Evolutionary conservation across 2,113 vertebrate genomes (phyloP), one percentile per base, ranked within the genome.

Genomic region (Syngnathoides biaculeatus): DNA sequence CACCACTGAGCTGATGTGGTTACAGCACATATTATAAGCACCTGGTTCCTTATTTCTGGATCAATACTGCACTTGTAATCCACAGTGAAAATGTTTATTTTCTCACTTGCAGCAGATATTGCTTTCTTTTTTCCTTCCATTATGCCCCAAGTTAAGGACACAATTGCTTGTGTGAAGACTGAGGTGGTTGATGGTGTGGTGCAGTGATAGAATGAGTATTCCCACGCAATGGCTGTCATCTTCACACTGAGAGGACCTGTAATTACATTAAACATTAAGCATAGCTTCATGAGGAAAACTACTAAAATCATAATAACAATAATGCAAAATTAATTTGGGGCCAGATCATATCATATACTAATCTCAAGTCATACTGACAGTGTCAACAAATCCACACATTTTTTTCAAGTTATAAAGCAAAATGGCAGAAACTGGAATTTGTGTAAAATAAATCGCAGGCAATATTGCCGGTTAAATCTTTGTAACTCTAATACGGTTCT

Each of bases 201-300:
- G 3, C 0, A 0, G 22, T 15, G 59, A 52, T 30, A 65, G 50
- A 73, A 59, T 24, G 48, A 57, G 39, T 69, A 65, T 67, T 66
- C 55, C 56, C 24, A 30, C 10, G 6, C 47, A 66, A 53, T 48
- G 8, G 4, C 48, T 19, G 62, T 65, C 45, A 35, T 55, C 65
- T 55, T 79, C 64, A 82, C 14, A 71, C 17, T 52, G 27, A 22
- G 73, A 79, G 61, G 75, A 78, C 77, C 85, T 91, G 64, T 15
- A 43, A 40, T 72, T 14, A 69, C 0, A 20, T 22, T 26, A 43
- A 26, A 68, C 39, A 64, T 2, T 40, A 55, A 56, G 1, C 6
- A 11, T 38, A 6, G 11, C 20, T 8, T 48, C 47, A 67, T 2
- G 45, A 1, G 15, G 22, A 3, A 40, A 20, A 58, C 30, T 13